Evolutionary conservation across 2,113 vertebrate genomes (phyloP).

Genomic region (Oceanodroma tethys): DNA sequence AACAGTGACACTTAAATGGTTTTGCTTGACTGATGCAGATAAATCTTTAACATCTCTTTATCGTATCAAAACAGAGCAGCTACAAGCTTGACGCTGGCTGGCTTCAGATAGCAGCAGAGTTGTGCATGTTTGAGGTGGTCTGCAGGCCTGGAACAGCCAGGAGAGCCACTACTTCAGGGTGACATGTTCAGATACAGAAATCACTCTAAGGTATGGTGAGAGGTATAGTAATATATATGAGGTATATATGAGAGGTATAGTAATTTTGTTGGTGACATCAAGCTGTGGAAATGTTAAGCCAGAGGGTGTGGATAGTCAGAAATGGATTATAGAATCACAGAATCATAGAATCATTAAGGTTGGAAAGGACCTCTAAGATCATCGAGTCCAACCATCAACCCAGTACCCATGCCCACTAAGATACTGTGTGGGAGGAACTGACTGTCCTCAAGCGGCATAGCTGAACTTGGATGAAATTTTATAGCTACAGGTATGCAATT

Average conservation of each 20-base stretch:
- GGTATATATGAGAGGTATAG: background rate
- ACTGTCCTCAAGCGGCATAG: background rate
- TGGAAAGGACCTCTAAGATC: too few relatives aligned
- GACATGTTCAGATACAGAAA: background rate
- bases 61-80: background rate
- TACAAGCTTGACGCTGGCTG: background rate
- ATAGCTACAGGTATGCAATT: background rate
- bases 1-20: background rate
- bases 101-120: background rate
- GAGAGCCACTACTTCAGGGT: background rate
- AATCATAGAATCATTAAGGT: too few relatives aligned
- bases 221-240: background rate
- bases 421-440: background rate
- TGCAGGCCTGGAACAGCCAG: background rate
- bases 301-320: background rate
- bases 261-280: background rate
- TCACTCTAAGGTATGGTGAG: background rate
- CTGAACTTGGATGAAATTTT: background rate
- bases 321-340: too few relatives aligned
- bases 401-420: too few relatives aligned
- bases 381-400: too few relatives aligned
- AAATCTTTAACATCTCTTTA: background rate
- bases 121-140: background rate
- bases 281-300: background rate
- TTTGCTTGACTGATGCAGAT: background rate